Evolutionary conservation across 2,797 vertebrate genomes (phyloP), one percentile per base, ranked within the genome.

Genomic region (Pseudochirops corinnae): DNA sequence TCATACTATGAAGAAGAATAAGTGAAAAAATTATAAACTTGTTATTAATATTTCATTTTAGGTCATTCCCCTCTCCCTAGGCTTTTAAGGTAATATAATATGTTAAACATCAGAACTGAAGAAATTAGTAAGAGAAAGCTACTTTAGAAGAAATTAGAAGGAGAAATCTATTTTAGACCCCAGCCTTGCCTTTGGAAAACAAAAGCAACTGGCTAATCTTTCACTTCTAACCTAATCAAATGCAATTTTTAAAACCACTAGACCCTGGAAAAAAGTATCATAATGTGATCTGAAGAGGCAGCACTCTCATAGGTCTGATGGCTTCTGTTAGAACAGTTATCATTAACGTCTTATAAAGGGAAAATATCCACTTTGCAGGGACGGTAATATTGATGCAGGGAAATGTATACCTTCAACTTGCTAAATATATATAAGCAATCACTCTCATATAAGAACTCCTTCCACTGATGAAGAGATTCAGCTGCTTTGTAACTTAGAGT

Each of bases 161-260:
- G 56, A 12, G 29, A 96, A 93, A 56, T 14, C 13, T 91, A 31
- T 82, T 82, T 82, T 46, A 26, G 21, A 26, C 39, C 39, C 18
- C 9, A 82, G 18, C 21, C 9, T 50, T 87, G n/a, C n/a, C 18
- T 39, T 21, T 74, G 39, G 21, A 87, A 50, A 87, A 87, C 24
- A 87, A 50, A 82, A 87, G 39, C 10, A 50, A 87, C 7, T 53
- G 1, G 21, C 7, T 92, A 50, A 58, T 7, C 14, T 94, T 92
- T 91, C 39, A 39, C 10, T 93, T 94, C 96, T 87, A 31, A 56
- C 9, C 93, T 93, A 91, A 91, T 10, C 53, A 93, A 94, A 29
- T 29, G 46, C 56, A 90, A 91, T 33, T 93, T 93, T 95, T 94
- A 93, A 94, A 94, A 52, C 26, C 18, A 57, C 13, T 33, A 90